phyloP scores from a whole-genome alignment of 2,113 vertebrate species.

The Drymodes brunneopygia region DNA sequence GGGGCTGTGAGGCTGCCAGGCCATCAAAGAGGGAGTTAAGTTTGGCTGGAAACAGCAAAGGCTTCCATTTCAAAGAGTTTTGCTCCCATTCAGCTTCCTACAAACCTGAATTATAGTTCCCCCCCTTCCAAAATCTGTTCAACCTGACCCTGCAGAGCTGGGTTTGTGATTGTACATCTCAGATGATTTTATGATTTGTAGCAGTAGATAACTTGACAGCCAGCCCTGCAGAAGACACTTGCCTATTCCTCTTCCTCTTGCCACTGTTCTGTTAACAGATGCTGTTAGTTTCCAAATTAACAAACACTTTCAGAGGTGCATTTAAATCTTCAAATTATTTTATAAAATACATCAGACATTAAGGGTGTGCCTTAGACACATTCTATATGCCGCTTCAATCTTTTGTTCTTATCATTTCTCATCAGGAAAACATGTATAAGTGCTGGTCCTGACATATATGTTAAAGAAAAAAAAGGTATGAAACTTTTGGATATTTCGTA shows the following conservation, averaged over 20 bases:
- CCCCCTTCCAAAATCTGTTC: not conserved
- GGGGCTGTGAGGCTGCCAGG: not conserved
- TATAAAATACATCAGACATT: not conserved
- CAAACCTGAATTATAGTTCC: not conserved
- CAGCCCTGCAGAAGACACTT: not conserved
- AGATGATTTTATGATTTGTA: not conserved
- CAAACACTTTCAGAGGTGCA: not conserved
- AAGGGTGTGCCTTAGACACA: not conserved
- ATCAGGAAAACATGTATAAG: not conserved
- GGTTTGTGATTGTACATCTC: not conserved
- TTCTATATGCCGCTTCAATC: not conserved
- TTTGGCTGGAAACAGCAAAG: not conserved
- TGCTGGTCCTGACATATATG: rapidly evolving
- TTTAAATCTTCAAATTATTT: not conserved
- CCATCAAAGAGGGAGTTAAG: not conserved
- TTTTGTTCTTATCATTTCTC: not conserved
- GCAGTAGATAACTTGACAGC: not conserved
- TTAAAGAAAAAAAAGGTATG: not conserved
- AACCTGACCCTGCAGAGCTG: not conserved
- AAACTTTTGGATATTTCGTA: not conserved
- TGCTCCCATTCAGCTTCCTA: not conserved
- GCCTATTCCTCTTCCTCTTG: not conserved
- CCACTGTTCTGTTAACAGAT: not conserved
- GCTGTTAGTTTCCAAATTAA: not conserved
- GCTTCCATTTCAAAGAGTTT: not conserved